These are phyloP conservation scores for Poecilia wingei DNA, from an alignment of 2,797 vertebrate genomes.

Conservation along the genomic window DNA sequence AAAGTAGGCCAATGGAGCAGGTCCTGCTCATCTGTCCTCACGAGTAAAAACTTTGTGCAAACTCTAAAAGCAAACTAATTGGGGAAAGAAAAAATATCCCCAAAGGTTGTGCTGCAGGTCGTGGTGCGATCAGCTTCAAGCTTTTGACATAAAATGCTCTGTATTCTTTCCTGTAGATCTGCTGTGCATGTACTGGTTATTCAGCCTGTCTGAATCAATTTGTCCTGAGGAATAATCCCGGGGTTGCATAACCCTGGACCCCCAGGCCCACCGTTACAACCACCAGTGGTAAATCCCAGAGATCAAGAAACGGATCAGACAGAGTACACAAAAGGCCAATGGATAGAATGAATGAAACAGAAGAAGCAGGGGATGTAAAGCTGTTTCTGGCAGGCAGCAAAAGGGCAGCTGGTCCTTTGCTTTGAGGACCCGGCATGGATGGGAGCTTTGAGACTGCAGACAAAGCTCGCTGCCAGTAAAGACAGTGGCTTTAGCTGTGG, in stretches of 20 bases:
- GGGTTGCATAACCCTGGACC: constrained; percentile 67
- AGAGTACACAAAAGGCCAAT: constrained; percentile 61
- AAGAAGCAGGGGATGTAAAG: constrained; percentile 40
- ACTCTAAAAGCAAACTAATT: constrained; percentile 23
- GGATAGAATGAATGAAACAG: constrained; percentile 40
- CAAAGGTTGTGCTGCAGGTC: not conserved
- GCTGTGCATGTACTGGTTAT: constrained; percentile 41
- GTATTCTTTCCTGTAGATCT: constrained; percentile 19
- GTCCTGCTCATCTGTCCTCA: constrained; percentile 41
- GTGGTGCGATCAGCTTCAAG: not conserved
- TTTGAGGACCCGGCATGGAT: constrained; percentile 52
- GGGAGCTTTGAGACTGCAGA: constrained; percentile 46
- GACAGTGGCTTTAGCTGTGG: constrained; percentile 36
- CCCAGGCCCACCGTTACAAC: constrained; percentile 40
- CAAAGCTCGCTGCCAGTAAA: constrained; percentile 43
- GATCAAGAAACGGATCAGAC: constrained; percentile 69
- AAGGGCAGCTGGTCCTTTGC: constrained; percentile 38
- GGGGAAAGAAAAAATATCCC: not conserved
- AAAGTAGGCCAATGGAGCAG: constrained; percentile 34
- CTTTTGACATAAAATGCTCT: not conserved
- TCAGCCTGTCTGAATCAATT: constrained; percentile 69
- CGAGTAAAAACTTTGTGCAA: constrained; percentile 20
- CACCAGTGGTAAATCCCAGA: constrained; percentile 63
- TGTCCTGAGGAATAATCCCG: constrained; percentile 58
- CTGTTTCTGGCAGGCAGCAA: constrained; percentile 32